Base-by-base conservation (phyloP, 2,113 vertebrate genomes). In the Spea multiplicata region DNA sequence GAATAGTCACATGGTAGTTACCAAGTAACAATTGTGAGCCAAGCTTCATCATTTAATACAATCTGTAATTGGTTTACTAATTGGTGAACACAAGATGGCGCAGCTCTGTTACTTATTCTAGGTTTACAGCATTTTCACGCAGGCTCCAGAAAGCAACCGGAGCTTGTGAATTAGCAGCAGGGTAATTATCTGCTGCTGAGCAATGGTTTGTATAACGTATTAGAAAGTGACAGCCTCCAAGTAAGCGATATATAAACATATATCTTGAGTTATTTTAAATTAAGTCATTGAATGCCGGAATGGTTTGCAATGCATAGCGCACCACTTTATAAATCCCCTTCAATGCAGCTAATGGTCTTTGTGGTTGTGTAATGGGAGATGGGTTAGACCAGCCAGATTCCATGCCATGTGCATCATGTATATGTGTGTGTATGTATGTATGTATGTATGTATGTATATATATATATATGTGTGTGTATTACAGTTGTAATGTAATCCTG, bases 11-110 rank as follows among this genome's bases (percentile, higher is more conserved):
- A 30, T 30, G 30, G 30, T 30, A 52, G 50, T 52, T 52, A 10
- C 1, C 9, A 10, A 52, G 2, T 10, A 52, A 52, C 9, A 6
- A 52, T 52, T 52, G 6, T 52, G 6, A 52, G 50, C 50, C 50
- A 52, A 52, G 9, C 6, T 7, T 52, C 9, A 52, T 52, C 9
- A 52, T 52, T 52, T 7, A 52, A 52, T 7, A 2, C 1, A 52
- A 30, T 30, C 30, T 2, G 17, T 17, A 13, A 62, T 45, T 14
- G 49, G 8, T 17, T 16, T 71, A 17, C 69, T 17, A 44, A 5
- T 3, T 6, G 68, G 61, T 69, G 55, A 48, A n/a, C 89, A 66
- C 86, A 86, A 88, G 88, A 73, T 90, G 87, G 89, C 82, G 86
- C 75, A 82, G 53, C 75, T 83, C 53, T 76, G 8, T 85, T 86